Evolutionary conservation across 2,797 vertebrate species (phyloP).

Genomic region (Catamblyrhynchus diadema): DNA sequence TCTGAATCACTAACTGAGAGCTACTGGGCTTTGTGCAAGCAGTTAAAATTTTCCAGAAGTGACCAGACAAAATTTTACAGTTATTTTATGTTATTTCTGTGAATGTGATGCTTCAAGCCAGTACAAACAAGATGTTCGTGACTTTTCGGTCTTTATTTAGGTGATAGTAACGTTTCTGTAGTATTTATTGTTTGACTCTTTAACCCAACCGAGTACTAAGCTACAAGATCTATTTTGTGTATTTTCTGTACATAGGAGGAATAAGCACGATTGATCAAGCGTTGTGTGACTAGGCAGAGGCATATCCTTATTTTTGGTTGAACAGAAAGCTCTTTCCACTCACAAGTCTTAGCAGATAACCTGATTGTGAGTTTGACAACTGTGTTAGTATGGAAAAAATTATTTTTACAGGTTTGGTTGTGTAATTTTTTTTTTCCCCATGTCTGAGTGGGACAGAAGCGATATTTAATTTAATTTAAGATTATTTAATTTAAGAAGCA

Average conservation of each 20-base stretch:
- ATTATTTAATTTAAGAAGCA: too few species aligned
- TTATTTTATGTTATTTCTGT: not conserved
- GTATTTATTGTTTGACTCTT: not conserved
- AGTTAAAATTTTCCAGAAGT: not conserved
- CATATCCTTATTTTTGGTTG: not conserved
- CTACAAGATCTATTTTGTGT: not conserved
- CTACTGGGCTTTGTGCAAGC: not conserved
- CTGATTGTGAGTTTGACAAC: not conserved
- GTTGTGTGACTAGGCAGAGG: not conserved
- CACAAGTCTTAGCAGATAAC: not conserved
- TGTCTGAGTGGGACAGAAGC: fast-evolving
- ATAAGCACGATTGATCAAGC: not conserved
- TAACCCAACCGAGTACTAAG: not conserved
- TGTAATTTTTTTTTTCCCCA: fast-evolving
- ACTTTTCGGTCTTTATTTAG: not conserved
- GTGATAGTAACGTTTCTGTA: not conserved
- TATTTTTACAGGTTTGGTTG: not conserved
- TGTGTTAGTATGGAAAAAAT: not conserved
- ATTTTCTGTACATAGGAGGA: not conserved
- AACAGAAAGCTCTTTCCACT: not conserved
- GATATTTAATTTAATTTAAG: too few species aligned
- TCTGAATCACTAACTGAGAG: not conserved
- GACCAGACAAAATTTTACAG: not conserved
- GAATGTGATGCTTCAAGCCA: not conserved
- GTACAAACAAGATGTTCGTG: not conserved